Evolutionary conservation across 2,113 vertebrate genomes (phyloP).

Genomic region (Grammomys dolichurus): DNA sequence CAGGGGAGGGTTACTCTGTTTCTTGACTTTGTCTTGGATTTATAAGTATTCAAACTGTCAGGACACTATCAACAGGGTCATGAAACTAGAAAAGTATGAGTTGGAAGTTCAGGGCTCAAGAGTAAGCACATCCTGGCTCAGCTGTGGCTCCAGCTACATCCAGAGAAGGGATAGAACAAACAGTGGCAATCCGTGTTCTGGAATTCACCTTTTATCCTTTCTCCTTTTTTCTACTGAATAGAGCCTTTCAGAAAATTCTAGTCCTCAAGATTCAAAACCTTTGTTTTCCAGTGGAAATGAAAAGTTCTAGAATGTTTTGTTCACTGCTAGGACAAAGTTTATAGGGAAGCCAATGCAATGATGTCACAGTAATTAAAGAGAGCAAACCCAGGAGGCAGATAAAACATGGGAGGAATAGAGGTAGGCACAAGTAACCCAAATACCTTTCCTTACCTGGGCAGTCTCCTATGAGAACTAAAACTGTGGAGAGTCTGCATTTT

Average conservation of each 20-base stretch:
- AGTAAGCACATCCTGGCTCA: neutral
- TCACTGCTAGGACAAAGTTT: slow-evolving; percentile 4
- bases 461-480: slow-evolving; percentile 1
- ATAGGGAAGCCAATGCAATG: neutral
- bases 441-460: slow-evolving; percentile 32
- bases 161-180: neutral
- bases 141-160: neutral
- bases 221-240: neutral
- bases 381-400: neutral
- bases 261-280: neutral
- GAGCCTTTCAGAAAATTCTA: slow-evolving; percentile 17
- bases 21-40: neutral
- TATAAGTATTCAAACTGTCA: neutral
- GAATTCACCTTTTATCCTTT: neutral
- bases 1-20: neutral
- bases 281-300: neutral
- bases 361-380: neutral
- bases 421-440: neutral
- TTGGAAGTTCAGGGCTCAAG: neutral
- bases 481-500: slow-evolving; percentile 60
- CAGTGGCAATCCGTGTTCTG: neutral
- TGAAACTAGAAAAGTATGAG: neutral
- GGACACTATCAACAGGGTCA: neutral
- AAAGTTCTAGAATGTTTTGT: slow-evolving; percentile 35
- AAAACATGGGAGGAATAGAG: neutral